Evolutionary conservation across 2,888 invertebrate species (phyloP).

Genomic region (Athalia rosae): DNA sequence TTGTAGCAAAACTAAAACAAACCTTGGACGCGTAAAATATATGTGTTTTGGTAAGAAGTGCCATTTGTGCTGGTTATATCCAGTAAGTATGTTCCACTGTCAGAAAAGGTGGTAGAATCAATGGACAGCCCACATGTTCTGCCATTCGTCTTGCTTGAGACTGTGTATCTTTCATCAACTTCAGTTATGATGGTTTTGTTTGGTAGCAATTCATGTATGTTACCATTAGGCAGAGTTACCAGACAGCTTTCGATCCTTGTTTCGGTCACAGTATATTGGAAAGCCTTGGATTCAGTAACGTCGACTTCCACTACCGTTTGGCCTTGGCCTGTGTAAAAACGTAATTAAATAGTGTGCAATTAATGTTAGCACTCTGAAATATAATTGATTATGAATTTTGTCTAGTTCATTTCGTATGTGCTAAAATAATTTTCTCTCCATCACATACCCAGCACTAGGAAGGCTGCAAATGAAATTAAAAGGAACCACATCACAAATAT

Average conservation of each 20-base stretch:
- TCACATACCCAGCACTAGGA: slow-evolving; percentile 14
- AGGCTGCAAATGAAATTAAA: neutral
- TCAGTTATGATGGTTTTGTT: slow-evolving; percentile 23
- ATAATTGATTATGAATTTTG: neutral
- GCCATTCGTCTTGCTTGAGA: slow-evolving; percentile 4
- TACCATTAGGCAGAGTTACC: slow-evolving; percentile 31
- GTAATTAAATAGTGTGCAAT: neutral
- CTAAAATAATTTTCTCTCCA: too few relatives aligned
- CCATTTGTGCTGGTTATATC: slow-evolving; percentile 13
- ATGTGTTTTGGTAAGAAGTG: slow-evolving; percentile 9
- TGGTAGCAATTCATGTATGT: slow-evolving; percentile 26
- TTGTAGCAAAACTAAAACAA: neutral
- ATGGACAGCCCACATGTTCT: slow-evolving; percentile 36
- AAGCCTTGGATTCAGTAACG: slow-evolving; percentile 34
- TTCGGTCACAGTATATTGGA: slow-evolving; percentile 2
- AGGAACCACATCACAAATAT: slow-evolving; percentile 16
- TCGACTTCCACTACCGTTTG: slow-evolving; percentile 37
- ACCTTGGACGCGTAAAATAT: slow-evolving; percentile 40
- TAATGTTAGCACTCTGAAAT: neutral
- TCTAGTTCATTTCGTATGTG: too few relatives aligned
- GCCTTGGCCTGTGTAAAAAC: neutral
- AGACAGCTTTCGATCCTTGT: slow-evolving; percentile 23
- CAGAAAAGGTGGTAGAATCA: slow-evolving; percentile 33
- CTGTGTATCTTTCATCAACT: slow-evolving; percentile 35
- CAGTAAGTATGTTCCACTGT: slow-evolving; percentile 36